These are phyloP conservation scores for Aythya fuligula DNA, from an alignment of 2,797 vertebrate species.

Conservation along the genomic window DNA sequence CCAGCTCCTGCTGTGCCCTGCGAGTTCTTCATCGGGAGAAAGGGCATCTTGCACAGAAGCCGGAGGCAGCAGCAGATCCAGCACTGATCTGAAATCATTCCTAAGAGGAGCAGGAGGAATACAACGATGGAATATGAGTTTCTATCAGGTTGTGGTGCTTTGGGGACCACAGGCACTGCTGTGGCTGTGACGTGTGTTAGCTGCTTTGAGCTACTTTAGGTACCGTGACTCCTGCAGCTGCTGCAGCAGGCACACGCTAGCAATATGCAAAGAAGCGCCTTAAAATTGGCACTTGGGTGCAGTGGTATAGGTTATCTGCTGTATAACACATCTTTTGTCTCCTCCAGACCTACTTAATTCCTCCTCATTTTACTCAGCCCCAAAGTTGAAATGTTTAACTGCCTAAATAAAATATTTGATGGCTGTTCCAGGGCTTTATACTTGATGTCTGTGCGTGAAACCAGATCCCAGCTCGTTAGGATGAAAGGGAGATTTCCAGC, in stretches of 20 bases:
- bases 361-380: background rate
- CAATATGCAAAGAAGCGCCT: background rate
- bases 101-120: constrained; percentile 1
- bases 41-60: constrained; percentile 17
- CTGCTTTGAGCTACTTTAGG: background rate
- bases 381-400: background rate
- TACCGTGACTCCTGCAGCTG: background rate
- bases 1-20: background rate
- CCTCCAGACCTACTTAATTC: background rate
- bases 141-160: background rate
- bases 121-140: background rate
- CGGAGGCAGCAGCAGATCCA: background rate
- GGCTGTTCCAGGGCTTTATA: background rate
- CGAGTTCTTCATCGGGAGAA: constrained; percentile 51
- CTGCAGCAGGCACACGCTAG: background rate
- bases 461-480: background rate
- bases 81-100: background rate
- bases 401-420: background rate
- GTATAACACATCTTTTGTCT: background rate
- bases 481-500: background rate
- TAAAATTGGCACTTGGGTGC: background rate
- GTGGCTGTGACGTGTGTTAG: background rate
- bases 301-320: background rate
- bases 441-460: background rate
- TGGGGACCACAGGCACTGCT: background rate